These are phyloP conservation scores for Cyclopterus lumpus DNA, from an alignment of 2,797 vertebrate genomes.

Conservation along the genomic window DNA sequence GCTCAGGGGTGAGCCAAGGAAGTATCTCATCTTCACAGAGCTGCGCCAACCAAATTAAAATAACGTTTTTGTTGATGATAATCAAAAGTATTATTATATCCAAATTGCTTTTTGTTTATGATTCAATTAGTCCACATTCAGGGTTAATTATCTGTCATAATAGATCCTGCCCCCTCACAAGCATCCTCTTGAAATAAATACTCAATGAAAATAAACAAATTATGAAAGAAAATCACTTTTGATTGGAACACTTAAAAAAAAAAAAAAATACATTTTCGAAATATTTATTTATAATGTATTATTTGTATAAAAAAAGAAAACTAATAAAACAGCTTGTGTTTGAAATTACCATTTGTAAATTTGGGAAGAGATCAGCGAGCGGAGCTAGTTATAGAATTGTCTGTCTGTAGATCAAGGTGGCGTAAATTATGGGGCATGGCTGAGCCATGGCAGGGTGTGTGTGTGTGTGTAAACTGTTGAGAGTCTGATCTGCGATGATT, in stretches of 20 bases:
- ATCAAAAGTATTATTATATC: not conserved
- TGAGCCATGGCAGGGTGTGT: not conserved
- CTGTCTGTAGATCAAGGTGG: not conserved
- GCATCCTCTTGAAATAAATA: not conserved
- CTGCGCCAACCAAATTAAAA: not conserved
- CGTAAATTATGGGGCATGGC: not conserved
- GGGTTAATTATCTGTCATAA: not conserved
- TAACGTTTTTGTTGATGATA: not conserved
- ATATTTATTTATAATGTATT: not conserved
- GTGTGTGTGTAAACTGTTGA: conserved; percentile 18
- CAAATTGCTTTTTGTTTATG: not conserved
- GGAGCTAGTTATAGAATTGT: not conserved
- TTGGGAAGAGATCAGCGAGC: not conserved
- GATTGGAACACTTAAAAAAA: not conserved
- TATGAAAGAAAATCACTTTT: not conserved
- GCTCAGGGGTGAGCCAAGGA: not conserved
- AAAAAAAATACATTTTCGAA: not conserved
- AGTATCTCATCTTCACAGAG: too few relatives aligned
- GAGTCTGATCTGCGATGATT: conserved; percentile 4
- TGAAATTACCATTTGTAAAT: not conserved
- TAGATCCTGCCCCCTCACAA: not conserved
- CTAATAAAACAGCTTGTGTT: not conserved
- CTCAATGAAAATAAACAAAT: not conserved
- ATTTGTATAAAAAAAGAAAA: not conserved
- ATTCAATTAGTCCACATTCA: not conserved